A percentile compares a stretch with the other conserved stretches of the same genome.
phyloP scores from a whole-genome alignment of 53 echinoderm and acorn worm genomes.

The Crossaster papposus region DNA sequence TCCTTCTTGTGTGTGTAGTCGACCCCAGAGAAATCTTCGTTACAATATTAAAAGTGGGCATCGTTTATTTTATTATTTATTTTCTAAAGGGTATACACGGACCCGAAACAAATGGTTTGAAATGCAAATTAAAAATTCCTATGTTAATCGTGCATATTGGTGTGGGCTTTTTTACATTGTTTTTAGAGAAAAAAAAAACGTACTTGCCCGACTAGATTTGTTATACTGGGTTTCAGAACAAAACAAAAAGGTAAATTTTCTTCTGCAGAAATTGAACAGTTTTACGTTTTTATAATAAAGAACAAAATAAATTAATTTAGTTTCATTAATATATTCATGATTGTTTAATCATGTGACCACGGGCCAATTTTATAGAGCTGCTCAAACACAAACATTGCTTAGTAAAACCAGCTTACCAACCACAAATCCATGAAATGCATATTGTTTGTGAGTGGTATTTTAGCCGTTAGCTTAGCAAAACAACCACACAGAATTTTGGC shows the following conservation, averaged over 20 bases:
- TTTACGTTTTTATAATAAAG: not conserved
- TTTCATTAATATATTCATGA: not conserved
- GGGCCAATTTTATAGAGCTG: not conserved
- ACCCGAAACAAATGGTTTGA: not conserved
- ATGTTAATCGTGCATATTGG: not conserved
- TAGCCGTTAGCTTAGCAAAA: too few relatives aligned
- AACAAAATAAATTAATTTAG: conserved; percentile 1
- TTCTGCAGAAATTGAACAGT: not conserved
- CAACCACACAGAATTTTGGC: too few relatives aligned
- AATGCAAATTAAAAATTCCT: conserved; percentile 13
- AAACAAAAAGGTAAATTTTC: not conserved
- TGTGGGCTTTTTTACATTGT: not conserved
- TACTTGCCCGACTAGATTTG: not conserved
- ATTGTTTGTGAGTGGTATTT: too few relatives aligned
- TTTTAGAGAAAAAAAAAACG: not conserved
- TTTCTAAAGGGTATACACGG: not conserved
- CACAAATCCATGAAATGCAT: too few relatives aligned
- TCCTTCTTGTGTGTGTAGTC: too few relatives aligned
- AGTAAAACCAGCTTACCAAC: too few relatives aligned
- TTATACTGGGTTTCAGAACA: not conserved
- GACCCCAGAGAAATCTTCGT: too few relatives aligned
- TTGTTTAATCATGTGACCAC: not conserved
- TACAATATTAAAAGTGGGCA: not conserved
- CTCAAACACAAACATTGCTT: too few relatives aligned
- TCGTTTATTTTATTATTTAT: not conserved